These are phyloP conservation scores for Drosophila nasuta DNA, from an alignment of 1,140 invertebrate species.

Conservation along the genomic window DNA sequence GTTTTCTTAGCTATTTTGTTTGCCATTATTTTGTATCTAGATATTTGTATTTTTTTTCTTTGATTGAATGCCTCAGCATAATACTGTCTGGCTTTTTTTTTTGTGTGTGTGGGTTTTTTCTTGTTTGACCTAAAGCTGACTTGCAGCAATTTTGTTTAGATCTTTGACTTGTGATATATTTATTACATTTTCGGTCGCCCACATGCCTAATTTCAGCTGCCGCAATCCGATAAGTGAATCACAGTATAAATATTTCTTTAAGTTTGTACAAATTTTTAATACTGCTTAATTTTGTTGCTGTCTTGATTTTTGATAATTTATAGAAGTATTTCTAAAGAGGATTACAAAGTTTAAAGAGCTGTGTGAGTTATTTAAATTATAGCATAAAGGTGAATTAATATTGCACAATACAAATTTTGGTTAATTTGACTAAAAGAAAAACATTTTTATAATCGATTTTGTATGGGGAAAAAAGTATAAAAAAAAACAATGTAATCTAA, in stretches of 20 bases:
- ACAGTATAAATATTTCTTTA: background rate
- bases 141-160: slow-evolving; percentile 2
- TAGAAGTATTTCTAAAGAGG: too few relatives aligned
- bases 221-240: background rate
- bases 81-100: background rate
- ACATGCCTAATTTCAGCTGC: background rate
- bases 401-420: too few relatives aligned
- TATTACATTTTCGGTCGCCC: background rate
- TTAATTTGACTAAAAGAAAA: too few relatives aligned
- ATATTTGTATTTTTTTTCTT: background rate
- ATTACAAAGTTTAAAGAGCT: too few relatives aligned
- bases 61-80: background rate
- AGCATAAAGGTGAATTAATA: too few relatives aligned
- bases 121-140: background rate
- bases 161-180: slow-evolving; percentile 11
- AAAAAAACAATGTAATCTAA: too few relatives aligned
- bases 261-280: too few relatives aligned
- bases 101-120: background rate
- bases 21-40: background rate
- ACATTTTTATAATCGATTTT: too few relatives aligned
- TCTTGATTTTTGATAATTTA: too few relatives aligned
- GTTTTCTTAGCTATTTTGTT: background rate
- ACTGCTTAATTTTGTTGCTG: too few relatives aligned
- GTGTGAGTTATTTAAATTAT: too few relatives aligned
- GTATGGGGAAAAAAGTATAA: too few relatives aligned